Evolutionary conservation across 2,113 vertebrate species (phyloP).

Genomic region (Upupa epops): DNA sequence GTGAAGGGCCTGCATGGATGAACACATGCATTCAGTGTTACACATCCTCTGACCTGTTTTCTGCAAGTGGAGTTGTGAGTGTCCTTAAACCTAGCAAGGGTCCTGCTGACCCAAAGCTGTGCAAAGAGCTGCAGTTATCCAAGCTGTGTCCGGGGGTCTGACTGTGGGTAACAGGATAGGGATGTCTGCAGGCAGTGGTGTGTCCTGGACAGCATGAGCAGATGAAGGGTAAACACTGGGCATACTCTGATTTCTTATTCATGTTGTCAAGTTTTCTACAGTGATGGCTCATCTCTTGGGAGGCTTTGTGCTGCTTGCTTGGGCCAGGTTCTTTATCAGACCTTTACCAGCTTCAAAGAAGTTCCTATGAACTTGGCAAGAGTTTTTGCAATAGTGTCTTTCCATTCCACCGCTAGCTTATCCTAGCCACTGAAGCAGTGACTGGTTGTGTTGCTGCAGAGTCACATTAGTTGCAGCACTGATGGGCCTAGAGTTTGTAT

Average conservation of each 20-base stretch:
- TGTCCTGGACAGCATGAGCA: background rate
- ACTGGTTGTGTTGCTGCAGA: background rate
- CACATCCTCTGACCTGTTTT: background rate
- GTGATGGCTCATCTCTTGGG: background rate
- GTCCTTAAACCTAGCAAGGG: background rate
- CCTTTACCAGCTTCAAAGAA: background rate
- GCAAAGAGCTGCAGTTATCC: background rate
- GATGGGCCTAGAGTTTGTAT: background rate
- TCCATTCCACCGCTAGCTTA: background rate
- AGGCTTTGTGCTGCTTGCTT: background rate
- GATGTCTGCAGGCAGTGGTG: background rate
- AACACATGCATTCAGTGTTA: background rate
- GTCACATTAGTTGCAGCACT: background rate
- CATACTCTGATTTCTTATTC: background rate
- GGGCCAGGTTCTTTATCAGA: background rate
- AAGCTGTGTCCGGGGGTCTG: background rate
- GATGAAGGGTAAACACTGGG: background rate
- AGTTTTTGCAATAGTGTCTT: background rate
- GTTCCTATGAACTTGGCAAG: background rate
- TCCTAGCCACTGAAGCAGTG: background rate
- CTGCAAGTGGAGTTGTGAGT: background rate
- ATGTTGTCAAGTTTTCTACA: background rate
- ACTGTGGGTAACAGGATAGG: background rate
- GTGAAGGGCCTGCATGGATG: background rate
- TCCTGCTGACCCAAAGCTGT: background rate